A percentile compares a stretch with the other conserved stretches of the same genome.
These are phyloP conservation scores for Bursaphelenchus okinawaensis DNA, from an alignment of 2,888 invertebrate species.

Conservation along the genomic window DNA sequence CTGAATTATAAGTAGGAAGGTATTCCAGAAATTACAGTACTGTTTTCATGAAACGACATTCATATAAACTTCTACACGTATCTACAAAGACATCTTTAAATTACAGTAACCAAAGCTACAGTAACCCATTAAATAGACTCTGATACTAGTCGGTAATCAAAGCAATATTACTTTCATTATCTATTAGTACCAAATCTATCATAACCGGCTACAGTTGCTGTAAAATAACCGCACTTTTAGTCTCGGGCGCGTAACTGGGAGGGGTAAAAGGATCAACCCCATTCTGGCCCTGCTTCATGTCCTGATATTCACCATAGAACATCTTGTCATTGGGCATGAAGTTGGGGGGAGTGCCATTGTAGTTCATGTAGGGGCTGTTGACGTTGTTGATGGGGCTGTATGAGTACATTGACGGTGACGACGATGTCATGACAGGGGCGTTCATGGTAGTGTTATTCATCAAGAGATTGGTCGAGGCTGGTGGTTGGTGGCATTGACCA, in stretches of 20 bases:
- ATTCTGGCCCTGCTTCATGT: neutral
- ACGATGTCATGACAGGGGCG: neutral
- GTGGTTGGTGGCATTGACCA: neutral
- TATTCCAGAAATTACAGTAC: too few relatives aligned
- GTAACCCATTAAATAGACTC: too few relatives aligned
- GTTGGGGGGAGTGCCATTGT: neutral
- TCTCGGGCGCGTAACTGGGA: slow-evolving; percentile 50
- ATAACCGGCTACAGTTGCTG: slow-evolving; percentile 52
- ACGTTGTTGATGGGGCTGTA: neutral
- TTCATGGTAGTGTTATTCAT: neutral
- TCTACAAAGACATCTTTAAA: neutral
- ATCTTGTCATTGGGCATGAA: neutral
- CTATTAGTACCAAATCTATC: too few relatives aligned
- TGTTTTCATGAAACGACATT: too few relatives aligned
- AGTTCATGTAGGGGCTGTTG: neutral
- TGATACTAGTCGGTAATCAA: neutral
- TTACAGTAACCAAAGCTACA: neutral
- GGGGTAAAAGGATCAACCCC: slow-evolving; percentile 48
- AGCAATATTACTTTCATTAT: too few relatives aligned
- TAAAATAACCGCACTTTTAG: slow-evolving; percentile 52
- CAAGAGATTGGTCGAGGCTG: neutral
- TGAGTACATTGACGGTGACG: neutral
- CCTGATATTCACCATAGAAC: neutral
- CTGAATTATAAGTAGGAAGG: too few relatives aligned
- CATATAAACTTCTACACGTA: too few relatives aligned